phyloP scores from a whole-genome alignment of 2,797 vertebrate genomes.

The Tenualosa ilisha region DNA sequence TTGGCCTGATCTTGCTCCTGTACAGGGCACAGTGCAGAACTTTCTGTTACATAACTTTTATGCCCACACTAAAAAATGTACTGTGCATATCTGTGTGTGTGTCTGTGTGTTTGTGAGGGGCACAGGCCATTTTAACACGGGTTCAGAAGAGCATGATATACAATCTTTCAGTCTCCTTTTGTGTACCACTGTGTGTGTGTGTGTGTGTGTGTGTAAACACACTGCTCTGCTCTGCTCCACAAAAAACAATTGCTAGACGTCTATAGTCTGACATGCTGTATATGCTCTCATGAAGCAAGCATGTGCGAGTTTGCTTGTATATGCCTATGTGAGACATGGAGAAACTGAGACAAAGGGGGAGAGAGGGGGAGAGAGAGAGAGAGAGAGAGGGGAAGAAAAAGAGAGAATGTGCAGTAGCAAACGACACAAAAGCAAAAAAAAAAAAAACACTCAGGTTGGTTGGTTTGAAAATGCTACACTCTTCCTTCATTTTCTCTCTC shows the following conservation, averaged over 20 bases:
- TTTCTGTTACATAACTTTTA: conserved; percentile 19
- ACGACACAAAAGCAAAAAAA: background rate
- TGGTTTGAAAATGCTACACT: background rate
- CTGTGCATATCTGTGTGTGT: background rate
- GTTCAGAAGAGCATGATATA: background rate
- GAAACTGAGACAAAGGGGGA: background rate
- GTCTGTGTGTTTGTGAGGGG: background rate
- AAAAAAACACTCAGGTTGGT: background rate
- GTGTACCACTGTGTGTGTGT: background rate
- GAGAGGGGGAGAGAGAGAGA: background rate
- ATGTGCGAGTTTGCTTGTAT: background rate
- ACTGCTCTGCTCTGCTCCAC: no score
- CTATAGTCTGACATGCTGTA: background rate
- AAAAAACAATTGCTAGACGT: background rate
- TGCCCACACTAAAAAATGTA: conserved; percentile 25
- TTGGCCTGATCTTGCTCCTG: background rate
- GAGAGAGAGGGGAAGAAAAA: background rate
- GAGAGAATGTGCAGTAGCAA: background rate
- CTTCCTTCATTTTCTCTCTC: conserved; percentile 2
- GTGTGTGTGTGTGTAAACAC: background rate
- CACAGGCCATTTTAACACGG: background rate
- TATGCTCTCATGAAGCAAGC: background rate
- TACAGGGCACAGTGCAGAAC: background rate
- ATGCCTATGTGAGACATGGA: background rate
- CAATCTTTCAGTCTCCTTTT: background rate